These are phyloP conservation scores for Aplysia californica DNA, from an alignment of 1,140 invertebrate species.

Conservation along the genomic window DNA sequence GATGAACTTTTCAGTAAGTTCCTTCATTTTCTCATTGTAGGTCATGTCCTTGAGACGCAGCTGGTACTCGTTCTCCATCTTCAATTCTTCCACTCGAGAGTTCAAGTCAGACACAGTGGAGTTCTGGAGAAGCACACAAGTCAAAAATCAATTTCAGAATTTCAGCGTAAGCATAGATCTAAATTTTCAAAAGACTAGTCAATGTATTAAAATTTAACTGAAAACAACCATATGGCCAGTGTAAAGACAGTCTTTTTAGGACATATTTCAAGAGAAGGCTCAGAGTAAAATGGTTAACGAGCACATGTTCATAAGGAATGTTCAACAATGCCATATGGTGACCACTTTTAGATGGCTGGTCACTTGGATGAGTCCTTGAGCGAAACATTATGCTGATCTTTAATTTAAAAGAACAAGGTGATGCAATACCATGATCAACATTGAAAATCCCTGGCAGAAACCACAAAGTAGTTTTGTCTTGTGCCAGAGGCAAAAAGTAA, in stretches of 20 bases:
- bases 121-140: slow-evolving; percentile 67
- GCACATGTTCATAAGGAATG: no score
- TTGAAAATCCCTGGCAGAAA: no score
- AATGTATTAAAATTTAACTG: not conserved
- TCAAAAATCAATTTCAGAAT: not conserved
- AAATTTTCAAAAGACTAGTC: not conserved
- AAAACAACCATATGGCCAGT: not conserved
- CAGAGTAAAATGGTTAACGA: no score
- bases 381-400: no score
- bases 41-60: slow-evolving; percentile 71
- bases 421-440: no score
- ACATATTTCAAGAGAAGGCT: no score
- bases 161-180: not conserved
- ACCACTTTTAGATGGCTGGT: no score
- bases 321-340: no score
- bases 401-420: no score
- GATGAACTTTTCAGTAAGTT: slow-evolving; percentile 69
- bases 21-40: slow-evolving; percentile 71
- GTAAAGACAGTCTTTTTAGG: not conserved
- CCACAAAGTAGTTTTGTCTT: no score
- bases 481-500: no score
- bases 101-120: slow-evolving; percentile 70
- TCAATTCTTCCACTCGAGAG: slow-evolving; percentile 69
- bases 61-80: slow-evolving; percentile 72
- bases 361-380: no score